Evolutionary conservation across 2,797 vertebrate species (phyloP).

Genomic region (Pipistrellus pipistrellus): DNA sequence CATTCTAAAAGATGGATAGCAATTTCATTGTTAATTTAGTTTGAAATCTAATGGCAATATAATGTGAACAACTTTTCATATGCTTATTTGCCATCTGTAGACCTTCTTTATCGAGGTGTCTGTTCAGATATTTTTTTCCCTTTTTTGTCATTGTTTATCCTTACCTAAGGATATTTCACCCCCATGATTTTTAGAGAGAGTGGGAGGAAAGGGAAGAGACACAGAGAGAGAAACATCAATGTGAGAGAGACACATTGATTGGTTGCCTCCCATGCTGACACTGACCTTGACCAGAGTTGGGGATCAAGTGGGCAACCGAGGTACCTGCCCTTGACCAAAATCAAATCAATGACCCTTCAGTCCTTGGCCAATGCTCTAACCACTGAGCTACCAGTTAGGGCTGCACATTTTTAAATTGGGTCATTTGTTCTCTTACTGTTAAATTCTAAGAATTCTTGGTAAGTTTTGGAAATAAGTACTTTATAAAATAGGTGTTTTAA

Average conservation of each 20-base stretch:
- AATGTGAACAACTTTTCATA: not conserved
- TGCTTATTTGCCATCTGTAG: not conserved
- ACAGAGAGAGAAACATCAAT: not conserved
- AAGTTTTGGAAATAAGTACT: not conserved
- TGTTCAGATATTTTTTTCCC: not conserved
- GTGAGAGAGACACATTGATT: not conserved
- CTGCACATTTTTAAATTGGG: not conserved
- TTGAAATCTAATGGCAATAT: not conserved
- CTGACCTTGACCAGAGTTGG: not conserved
- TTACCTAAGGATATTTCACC: too few species aligned
- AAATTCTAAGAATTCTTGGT: not conserved
- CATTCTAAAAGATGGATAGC: not conserved
- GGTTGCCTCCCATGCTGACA: too few species aligned
- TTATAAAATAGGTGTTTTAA: constrained; percentile 8
- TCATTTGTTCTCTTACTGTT: not conserved
- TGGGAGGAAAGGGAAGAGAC: not conserved
- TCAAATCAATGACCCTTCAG: too few species aligned
- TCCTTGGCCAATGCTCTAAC: too few species aligned
- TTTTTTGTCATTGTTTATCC: not conserved
- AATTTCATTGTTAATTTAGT: not conserved
- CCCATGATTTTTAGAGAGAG: not conserved
- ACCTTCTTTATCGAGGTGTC: not conserved
- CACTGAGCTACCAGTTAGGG: too few species aligned
- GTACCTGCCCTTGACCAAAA: too few species aligned
- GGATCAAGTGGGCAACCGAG: not conserved